A percentile compares a stretch with the other conserved stretches of the same genome.
Evolutionary conservation across 2,888 invertebrate species (phyloP).

Genomic region (Pecten maximus): DNA sequence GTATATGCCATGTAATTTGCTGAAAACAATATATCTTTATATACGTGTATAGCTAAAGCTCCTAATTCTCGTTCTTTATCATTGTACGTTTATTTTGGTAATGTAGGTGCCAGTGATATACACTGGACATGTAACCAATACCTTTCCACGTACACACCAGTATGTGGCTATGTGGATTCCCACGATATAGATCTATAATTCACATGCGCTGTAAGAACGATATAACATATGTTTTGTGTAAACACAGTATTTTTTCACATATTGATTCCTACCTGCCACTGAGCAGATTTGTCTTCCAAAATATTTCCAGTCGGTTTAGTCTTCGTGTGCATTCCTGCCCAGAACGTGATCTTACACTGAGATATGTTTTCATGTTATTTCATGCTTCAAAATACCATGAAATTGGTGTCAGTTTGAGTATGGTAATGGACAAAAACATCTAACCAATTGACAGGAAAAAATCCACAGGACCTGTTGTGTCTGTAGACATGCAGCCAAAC

Average conservation of each 20-base stretch:
- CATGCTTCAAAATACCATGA: slow-evolving; percentile 32
- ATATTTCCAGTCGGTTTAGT: background rate
- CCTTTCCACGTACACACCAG: no score
- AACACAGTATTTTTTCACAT: background rate
- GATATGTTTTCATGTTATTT: slow-evolving; percentile 20
- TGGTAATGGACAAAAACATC: background rate
- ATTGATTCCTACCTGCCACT: background rate
- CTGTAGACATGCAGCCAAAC: background rate
- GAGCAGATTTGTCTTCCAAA: background rate
- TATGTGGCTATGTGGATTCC: no score
- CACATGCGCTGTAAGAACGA: background rate
- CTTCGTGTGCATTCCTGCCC: background rate
- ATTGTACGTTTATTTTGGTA: no score
- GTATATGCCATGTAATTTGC: no score
- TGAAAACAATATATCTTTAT: no score
- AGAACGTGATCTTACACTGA: background rate
- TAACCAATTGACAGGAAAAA: background rate
- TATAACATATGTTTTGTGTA: background rate
- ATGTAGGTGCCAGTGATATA: no score
- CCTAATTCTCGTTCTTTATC: no score
- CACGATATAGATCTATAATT: background rate
- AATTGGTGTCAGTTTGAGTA: background rate
- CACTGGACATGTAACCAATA: no score
- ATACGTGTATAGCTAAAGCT: no score
- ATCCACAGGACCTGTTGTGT: background rate